Base-by-base conservation (phyloP, 2,888 invertebrate species). In the Drosophila multiciliata region DNA sequence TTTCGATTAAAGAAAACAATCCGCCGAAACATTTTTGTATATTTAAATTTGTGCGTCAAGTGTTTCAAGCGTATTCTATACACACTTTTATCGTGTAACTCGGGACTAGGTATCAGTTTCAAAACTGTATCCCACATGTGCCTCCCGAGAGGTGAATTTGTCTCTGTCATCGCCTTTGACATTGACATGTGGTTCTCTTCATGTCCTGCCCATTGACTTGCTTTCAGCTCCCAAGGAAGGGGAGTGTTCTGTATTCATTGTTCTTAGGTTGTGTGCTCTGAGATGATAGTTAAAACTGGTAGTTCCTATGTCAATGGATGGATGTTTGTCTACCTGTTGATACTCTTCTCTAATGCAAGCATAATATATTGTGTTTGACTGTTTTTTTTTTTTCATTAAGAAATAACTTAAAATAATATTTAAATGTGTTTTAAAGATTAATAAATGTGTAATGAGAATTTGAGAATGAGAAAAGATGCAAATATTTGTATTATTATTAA, bases 161-260 rank as follows among this genome's bases (percentile, higher is more conserved):
- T 88, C 90, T 79, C 74, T 84, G 90, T 88, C 90, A 83, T 87
- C 73, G 80, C 72, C 79, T 73, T 81, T 90, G 90, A 90, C 88
- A 88, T 82, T 89, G 90, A 86, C 90, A 82, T 86, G 86, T 87
- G 88, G 78, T 75, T 77, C 71, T 65, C 62, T 73, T 77, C 72
- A 67, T 63, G 60, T 64, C 66, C 66, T 62, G 29, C 65, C 66
- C 45, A 53, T 45, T 42, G 15, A 32, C 61, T 26, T 38, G 38
- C 35, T 61, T 35, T 53, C 49, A 35, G 58, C 4, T 45, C 12
- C 59, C 6, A 3, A 15, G 8, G 20, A 12, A 9, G 15, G 12
- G 26, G 38, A 11, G 7, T 23, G 29, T 53, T 20, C 66, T 68
- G 55, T 72, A 60, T 60, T 69, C 62, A 66, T 58, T 72, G 60